Evolutionary conservation across 2,888 invertebrate species (phyloP), one percentile per base, ranked within the genome.

Genomic region (Nomada ruficornis): DNA sequence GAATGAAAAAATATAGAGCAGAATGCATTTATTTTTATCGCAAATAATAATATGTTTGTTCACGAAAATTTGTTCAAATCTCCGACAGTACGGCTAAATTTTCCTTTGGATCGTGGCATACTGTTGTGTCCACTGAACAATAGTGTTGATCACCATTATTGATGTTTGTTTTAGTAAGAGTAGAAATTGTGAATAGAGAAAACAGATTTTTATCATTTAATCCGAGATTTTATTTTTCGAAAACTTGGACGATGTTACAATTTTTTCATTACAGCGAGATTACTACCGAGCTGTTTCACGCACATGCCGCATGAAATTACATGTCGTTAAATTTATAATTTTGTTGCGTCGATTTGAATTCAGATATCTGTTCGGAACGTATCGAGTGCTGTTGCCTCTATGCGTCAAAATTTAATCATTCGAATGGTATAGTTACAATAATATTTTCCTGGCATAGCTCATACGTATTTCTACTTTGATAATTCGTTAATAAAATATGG

Each of bases 21-120:
- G 9, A 29, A 29, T 47, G 74, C 69, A 59, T 74, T 75, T 60
- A 62, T 20, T 55, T 13, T 15, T 57, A 18, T 36, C 29, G n/a
- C 10, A 26, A 69, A 7, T 18, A 68, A 47, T n/a, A 15, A 44
- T 57, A 18, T 23, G 1, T 26, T n/a, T 69, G 3, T 54, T 23
- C 29, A 18, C 5, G 3, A 26, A 2, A 13, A 9, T 11, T 18
- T 44, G 15, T 47, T 7, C n/a, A 42, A 1, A 15, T 44, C 2
- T n/a, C 26, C 15, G 13, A 50, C 13, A 69, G 18, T 54, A 26
- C 1, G 54, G 11, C n/a, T 29, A 57, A 57, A 64, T 52, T 64
- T 20, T 29, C 20, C 2, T 59, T 59, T 42, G 4, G 23, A 26
- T n/a, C 11, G 7, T 9, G n/a, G 2, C 7, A 11, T 5, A 36